Base-by-base conservation (phyloP, 2,888 invertebrate genomes). In the Erebia epiphron region DNA sequence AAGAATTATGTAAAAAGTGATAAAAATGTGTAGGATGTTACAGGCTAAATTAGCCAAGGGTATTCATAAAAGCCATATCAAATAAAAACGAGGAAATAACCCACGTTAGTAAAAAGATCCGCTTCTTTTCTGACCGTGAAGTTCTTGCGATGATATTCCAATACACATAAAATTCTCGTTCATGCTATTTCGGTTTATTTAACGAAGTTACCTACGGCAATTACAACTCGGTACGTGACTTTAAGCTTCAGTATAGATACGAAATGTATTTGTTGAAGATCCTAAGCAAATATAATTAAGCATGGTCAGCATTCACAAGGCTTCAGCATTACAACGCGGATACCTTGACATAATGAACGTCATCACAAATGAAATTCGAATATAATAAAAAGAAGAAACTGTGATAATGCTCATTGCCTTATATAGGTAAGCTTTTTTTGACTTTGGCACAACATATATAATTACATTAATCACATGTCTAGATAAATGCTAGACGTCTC, bases 211-310 rank as follows among this genome's bases (percentile, higher is more conserved):
- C 43, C 58, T 54, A 66, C 21, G 54, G 35, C n/a, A 5, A 67
- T n/a, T n/a, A n/a, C 49, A 63, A 46, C 49, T 21, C 16, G 11
- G 52, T 68, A 71, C 71, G 71, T 68, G 71, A 68, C 68, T 71
- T 50, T 46, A 60, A 64, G 63, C 50, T 62, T 60, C 56, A 60
- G 43, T 58, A 58, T 68, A 65, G 52, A 60, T 71, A 61, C 9
- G 41, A 64, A 73, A 71, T 70, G 71, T 73, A 69, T 74, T 74
- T 71, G 72, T 70, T 54, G 71, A 64, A n/a, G 69, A 70, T 75
- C 75, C 76, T 75, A 75, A 76, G 73, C 62, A 75, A 75, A 75
- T 67, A 72, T 54, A 10, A n/a, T 46, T 18, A 67, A 52, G 35
- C 52, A 61, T 68, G 64, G 68, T 68, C 64, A 41, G 41, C 26